phyloP scores from a whole-genome alignment of 2,113 vertebrate species.

The Pachypanchax playfairii region DNA sequence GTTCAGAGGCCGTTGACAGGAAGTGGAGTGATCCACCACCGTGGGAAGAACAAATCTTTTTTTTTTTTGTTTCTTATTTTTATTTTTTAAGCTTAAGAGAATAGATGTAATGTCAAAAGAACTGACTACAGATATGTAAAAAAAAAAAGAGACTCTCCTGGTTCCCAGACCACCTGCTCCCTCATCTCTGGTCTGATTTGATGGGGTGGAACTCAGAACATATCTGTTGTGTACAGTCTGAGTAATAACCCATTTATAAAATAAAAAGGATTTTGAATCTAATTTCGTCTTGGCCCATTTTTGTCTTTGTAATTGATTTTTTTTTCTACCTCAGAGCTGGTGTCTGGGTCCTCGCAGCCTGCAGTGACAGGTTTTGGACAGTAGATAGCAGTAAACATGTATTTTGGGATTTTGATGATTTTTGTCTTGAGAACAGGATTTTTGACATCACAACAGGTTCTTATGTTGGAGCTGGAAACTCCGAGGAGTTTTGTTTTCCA shows the following conservation, averaged over 20 bases:
- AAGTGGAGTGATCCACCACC: slow-evolving; percentile 53
- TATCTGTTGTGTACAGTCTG: slow-evolving; percentile 93
- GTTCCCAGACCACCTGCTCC: slow-evolving; percentile 83
- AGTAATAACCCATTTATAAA: slow-evolving; percentile 88
- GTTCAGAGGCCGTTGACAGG: slow-evolving; percentile 32
- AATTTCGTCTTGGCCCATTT: slow-evolving; percentile 81
- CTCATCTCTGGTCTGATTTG: slow-evolving; percentile 87
- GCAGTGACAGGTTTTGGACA: slow-evolving; percentile 13
- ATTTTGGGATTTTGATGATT: slow-evolving; percentile 16
- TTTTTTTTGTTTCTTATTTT: no score
- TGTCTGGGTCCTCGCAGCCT: background rate
- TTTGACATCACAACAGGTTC: slow-evolving; percentile 57
- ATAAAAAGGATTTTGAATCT: slow-evolving; percentile 81
- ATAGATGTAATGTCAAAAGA: slow-evolving; percentile 4
- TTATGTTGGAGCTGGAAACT: slow-evolving; percentile 22
- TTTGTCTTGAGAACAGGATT: slow-evolving; percentile 61
- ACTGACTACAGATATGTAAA: slow-evolving; percentile 2
- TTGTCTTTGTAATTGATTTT: slow-evolving; percentile 44
- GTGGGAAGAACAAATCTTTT: slow-evolving; percentile 9
- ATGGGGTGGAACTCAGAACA: slow-evolving; percentile 85
- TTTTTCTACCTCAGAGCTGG: background rate
- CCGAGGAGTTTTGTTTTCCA: slow-evolving; percentile 19
- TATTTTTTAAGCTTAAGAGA: slow-evolving; percentile 27
- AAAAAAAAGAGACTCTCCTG: slow-evolving; percentile 24
- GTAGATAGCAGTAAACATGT: slow-evolving; percentile 41